Evolutionary conservation across 2,797 vertebrate species (phyloP).

Genomic region (Xiphorhynchus erythropygius): DNA sequence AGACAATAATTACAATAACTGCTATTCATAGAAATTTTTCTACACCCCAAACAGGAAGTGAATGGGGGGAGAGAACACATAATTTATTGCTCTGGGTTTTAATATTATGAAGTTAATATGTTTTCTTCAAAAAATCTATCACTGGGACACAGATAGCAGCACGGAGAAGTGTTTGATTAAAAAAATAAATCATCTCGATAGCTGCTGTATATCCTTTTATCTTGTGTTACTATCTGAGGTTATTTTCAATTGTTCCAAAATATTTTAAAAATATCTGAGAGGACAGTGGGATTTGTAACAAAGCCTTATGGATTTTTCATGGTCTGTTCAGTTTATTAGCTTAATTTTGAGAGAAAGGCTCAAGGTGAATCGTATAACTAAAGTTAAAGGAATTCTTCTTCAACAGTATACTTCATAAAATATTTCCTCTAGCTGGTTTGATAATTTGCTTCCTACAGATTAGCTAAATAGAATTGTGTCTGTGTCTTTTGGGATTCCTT

Average conservation of each 20-base stretch:
- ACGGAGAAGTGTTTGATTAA: neutral
- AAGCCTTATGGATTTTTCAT: neutral
- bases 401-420: neutral
- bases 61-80: neutral
- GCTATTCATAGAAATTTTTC: neutral
- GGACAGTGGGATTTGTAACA: neutral
- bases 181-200: neutral
- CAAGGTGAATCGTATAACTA: neutral
- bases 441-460: neutral
- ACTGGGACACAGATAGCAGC: neutral
- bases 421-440: neutral
- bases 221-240: neutral
- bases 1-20: conserved; percentile 4
- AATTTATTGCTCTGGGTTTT: neutral
- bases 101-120: neutral
- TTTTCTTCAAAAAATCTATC: neutral
- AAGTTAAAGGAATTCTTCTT: neutral
- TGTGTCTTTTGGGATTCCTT: neutral
- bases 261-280: neutral
- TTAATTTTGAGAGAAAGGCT: neutral
- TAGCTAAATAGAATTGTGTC: neutral
- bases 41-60: neutral
- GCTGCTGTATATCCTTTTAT: neutral
- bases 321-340: neutral
- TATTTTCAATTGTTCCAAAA: neutral